Evolutionary conservation across 2,113 vertebrate genomes (phyloP), one percentile per base, ranked within the genome.

Genomic region (Suncus etruscus): DNA sequence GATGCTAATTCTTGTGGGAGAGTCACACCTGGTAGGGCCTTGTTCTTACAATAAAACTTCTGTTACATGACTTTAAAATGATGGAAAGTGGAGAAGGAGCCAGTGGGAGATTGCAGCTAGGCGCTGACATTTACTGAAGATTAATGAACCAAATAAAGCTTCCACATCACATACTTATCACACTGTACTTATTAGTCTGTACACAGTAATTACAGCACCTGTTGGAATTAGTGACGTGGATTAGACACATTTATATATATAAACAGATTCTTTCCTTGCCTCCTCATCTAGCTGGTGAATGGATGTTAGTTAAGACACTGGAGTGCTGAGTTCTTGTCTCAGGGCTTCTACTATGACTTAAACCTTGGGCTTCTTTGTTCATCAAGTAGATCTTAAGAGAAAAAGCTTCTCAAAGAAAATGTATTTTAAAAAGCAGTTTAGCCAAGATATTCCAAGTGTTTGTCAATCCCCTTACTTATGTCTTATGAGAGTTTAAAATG

Each of bases 371-470:
- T 15, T 6, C 5, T 31, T 16, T 7, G 8, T 14, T 10, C 48
- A 16, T 6, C 0, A 8, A 31, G 6, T 22, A 25, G 27, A 2
- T 5, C 0, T 2, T 11, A 31, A 76, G 51, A 29, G 63, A 22
- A 54, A 51, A 3, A 68, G 8, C 63, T 47, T 10, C 39, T 29
- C 8, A 1, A 70, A 58, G 68, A 73, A 54, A 4, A 68, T 22
- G 25, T 14, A 16, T n/a, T 39, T 50, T 27, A 11, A 27, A 11
- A 32, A 31, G 15, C 4, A 2, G 4, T n/a, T 3, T 0, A 1
- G 32, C 58, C n/a, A 51, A 31, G 48, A 39, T 10, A 61, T 29
- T 27, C 18, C 54, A 25, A 87, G 16, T 29, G 16, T 82, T 70
- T 11, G 8, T 65, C 27, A 48, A 31, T 3, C 27, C 47, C 31